Evolutionary conservation across 2,888 invertebrate genomes (phyloP), one percentile per base, ranked within the genome.

Genomic region (Eupithecia inturbata): DNA sequence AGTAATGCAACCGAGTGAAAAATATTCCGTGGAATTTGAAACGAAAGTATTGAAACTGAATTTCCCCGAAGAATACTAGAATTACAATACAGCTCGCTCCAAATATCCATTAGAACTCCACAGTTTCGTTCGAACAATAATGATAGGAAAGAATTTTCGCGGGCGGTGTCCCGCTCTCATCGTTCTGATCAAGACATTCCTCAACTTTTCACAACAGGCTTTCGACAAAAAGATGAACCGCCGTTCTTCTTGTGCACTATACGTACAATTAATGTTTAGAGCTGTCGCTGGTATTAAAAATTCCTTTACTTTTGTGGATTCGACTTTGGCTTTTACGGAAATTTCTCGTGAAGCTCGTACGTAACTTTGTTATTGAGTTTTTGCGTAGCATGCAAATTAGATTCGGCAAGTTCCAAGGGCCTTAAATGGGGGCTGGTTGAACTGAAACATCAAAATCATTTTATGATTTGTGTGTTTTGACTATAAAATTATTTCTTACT

Each of bases 141-240:
- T 91, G 89, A 87, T 86, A 80, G 82, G 81, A 89, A 90, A 90
- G 91, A 92, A 91, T 91, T 92, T 92, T 92, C 91, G 85, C 84
- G 87, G 87, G 82, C 82, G 81, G 82, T 85, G 86, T 85, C 85
- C 83, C 84, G 77, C 39, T 67, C 87, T 88, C 88, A 87, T 88
- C 86, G 84, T 82, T 82, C 80, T 88, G 87, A 89, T 89, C 89
- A 87, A 89, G 88, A 89, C 88, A 92, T 92, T 92, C 92, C 92
- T 86, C 85, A 87, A 89, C 87, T 91, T 91, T 91, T 87, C 86
- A 86, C 84, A 74, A 67, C 75, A 84, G 86, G 83, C 84, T 85
- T 86, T 87, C 87, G 82, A 87, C 85, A 89, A 88, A 88, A 88
- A 88, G 84, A 84, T 84, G 84, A 78, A 77, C 81, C 82, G 77